Evolutionary conservation across 2,797 vertebrate genomes (phyloP).

Genomic region (Cryptoblepharus egeriae): DNA sequence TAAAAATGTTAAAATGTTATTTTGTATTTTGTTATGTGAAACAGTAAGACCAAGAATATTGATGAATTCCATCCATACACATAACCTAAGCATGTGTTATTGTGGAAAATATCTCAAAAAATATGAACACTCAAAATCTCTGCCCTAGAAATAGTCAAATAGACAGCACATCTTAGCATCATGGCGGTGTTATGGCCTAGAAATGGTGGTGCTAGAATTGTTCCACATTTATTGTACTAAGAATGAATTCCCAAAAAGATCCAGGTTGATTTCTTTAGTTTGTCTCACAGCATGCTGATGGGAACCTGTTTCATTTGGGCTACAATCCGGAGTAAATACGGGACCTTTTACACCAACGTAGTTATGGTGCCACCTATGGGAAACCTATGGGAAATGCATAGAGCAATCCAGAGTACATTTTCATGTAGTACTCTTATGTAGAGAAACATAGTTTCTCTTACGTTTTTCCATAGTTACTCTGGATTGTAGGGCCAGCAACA

Average conservation of each 20-base stretch:
- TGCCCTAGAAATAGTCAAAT: neutral
- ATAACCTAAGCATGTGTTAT: neutral
- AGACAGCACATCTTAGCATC: neutral
- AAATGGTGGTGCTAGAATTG: neutral
- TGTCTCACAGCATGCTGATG: neutral
- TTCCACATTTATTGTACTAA: neutral
- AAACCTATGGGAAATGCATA: too few relatives aligned
- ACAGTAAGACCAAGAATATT: neutral
- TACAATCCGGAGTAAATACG: too few relatives aligned
- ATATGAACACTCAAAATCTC: neutral
- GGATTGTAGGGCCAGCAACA: too few relatives aligned
- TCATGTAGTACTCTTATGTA: too few relatives aligned
- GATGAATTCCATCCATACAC: neutral
- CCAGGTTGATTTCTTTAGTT: neutral
- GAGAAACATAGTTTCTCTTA: too few relatives aligned
- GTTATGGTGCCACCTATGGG: too few relatives aligned
- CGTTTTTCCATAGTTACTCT: too few relatives aligned
- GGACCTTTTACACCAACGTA: too few relatives aligned
- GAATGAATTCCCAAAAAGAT: neutral
- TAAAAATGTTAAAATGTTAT: too few relatives aligned
- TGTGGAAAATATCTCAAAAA: neutral
- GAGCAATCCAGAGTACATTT: too few relatives aligned
- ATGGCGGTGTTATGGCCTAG: neutral
- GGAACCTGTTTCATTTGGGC: too few relatives aligned
- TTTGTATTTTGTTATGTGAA: too few relatives aligned